phyloP scores from a whole-genome alignment of 1,140 invertebrate species.

The Neelides sp. region DNA sequence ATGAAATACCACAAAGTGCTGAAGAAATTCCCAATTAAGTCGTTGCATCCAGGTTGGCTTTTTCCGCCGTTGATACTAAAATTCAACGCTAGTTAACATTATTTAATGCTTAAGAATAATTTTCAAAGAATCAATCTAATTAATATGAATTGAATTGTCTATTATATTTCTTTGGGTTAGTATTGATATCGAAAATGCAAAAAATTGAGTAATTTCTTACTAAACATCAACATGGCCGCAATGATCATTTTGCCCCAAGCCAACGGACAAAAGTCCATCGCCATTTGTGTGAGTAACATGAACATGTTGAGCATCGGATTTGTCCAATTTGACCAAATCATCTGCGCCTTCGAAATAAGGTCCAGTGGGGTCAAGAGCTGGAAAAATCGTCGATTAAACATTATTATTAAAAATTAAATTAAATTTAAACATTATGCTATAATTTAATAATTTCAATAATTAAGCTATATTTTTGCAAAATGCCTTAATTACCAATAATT shows the following conservation, averaged over 20 bases:
- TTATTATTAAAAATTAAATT: not conserved
- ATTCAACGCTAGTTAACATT: not conserved
- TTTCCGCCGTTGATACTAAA: slow-evolving; percentile 11
- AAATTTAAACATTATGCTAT: too few relatives aligned
- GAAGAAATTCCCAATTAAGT: slow-evolving; percentile 14
- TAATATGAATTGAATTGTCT: not conserved
- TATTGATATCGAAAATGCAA: too few relatives aligned
- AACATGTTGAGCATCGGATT: slow-evolving; percentile 37
- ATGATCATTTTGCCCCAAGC: slow-evolving; percentile 11
- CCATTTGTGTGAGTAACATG: slow-evolving; percentile 41
- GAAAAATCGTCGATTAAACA: not conserved
- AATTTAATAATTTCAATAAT: too few relatives aligned
- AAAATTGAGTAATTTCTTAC: too few relatives aligned
- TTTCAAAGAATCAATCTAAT: slow-evolving; percentile 16
- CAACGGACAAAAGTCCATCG: slow-evolving; percentile 4
- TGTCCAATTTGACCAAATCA: slow-evolving; percentile 39
- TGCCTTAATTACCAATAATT: slow-evolving; percentile 13
- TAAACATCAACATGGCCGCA: not conserved
- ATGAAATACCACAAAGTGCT: slow-evolving; percentile 13
- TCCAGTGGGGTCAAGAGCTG: slow-evolving; percentile 42
- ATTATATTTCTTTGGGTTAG: not conserved
- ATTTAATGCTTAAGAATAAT: slow-evolving; percentile 15
- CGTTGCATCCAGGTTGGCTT: slow-evolving; percentile 23
- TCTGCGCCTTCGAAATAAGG: slow-evolving; percentile 41
- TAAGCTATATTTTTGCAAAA: not conserved